phyloP scores from a whole-genome alignment of 2,113 vertebrate genomes.

The Pelmatolapia mariae region DNA sequence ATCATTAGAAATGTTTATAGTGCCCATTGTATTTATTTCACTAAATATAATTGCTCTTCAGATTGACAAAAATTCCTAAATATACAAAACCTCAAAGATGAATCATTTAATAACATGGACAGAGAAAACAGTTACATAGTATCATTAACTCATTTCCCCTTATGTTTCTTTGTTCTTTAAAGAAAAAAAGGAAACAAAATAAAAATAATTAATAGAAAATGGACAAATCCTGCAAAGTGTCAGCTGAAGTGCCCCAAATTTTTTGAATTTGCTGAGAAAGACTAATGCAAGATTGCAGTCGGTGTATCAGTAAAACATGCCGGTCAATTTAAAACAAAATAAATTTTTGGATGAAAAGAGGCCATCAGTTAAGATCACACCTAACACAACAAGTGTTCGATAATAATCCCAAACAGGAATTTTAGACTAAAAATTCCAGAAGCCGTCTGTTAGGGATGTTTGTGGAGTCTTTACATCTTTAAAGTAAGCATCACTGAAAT shows the following conservation, averaged over 20 bases:
- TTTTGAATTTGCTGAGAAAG: background rate
- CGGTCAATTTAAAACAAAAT: rapidly evolving
- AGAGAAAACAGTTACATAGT: background rate
- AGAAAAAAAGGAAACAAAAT: background rate
- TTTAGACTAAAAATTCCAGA: background rate
- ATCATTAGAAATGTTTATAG: background rate
- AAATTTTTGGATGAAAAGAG: background rate
- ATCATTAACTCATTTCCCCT: background rate
- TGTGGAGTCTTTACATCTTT: background rate
- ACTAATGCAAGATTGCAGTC: background rate
- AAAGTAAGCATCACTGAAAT: background rate
- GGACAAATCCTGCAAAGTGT: background rate
- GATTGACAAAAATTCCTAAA: background rate
- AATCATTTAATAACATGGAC: background rate
- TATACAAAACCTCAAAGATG: background rate
- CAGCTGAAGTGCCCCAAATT: background rate
- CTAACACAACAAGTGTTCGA: background rate
- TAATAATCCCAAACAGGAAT: background rate
- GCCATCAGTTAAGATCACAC: background rate
- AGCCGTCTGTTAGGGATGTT: background rate
- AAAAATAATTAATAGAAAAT: background rate
- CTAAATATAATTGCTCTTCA: background rate
- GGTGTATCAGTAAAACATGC: background rate
- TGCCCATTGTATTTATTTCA: background rate
- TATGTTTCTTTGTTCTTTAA: background rate